Base-by-base conservation (phyloP, 2,888 invertebrate genomes). In the Antheraea assamensis region DNA sequence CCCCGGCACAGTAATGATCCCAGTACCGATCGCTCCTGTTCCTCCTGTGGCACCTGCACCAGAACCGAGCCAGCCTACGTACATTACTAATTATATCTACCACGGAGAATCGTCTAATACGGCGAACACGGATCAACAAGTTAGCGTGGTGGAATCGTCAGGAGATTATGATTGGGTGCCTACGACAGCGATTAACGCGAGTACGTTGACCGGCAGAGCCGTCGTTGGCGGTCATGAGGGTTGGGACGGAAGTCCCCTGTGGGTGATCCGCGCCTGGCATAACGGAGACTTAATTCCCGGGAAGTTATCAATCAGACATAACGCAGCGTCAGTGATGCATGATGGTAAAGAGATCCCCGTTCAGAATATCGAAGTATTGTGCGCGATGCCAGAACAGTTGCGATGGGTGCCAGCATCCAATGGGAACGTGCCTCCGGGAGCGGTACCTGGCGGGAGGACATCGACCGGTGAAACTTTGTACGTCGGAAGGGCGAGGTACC, bases 401-500 rank as follows among this genome's bases (percentile, higher is more conserved):
- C 81, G 93, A 66, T 96, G 96, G 96, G 90, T 95, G 2, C 94
- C 95, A 1, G 91, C 95, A 19, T 90, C 92, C 0, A 95, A 95
- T 66, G 95, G 95, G 0, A 90, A 87, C 70, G 88, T 96, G 0
- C 96, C 96, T 0, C 92, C 95, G 2, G 92, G 95, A 19, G 96
- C 96, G 0, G 92, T 96, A 42, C 86, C 92, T 72, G 96, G 95
- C 0, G 96, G 96, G 1, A 89, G 88, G 70, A 95, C 95, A 1
- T 74, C 82, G 0, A 82, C 89, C 7, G 95, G 95, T 7, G 95
- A 95, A 81, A 90, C 92, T 5, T 78, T 96, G 24, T 96, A 95
- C 80, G 92, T 96, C 0, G 96, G 95, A 0, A 89, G 96, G 77
- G 95, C 95, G 0, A 87, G 91, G 58, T 95, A 96, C 81, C 95